Conservation (phyloP, 1,140 invertebrate species). For the Drosophila sucinea region DNA sequence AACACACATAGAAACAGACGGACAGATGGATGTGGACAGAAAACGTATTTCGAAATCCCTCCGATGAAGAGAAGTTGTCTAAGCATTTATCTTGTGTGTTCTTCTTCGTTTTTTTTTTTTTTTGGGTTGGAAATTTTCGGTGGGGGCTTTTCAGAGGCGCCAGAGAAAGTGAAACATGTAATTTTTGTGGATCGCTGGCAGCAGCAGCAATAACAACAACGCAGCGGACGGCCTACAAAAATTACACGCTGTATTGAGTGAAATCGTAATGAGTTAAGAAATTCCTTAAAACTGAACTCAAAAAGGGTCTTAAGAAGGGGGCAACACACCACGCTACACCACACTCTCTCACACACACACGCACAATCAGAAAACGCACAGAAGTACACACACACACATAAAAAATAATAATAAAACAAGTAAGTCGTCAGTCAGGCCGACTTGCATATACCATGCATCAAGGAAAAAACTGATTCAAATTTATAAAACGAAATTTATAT, state of each 20-base stretch:
- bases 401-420: conserved; percentile 18
- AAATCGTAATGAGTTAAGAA: conserved; percentile 78
- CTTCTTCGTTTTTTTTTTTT: conserved; percentile 9
- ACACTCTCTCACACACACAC: conserved; percentile 28
- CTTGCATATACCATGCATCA: no score
- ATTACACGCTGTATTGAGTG: conserved; percentile 73
- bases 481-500: no score
- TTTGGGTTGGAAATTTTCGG: conserved; percentile 2
- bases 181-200: conserved; percentile 45
- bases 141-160: conserved; percentile 50
- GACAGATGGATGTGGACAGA: conserved; percentile 16
- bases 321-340: neutral
- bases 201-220: conserved; percentile 9
- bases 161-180: conserved; percentile 81
- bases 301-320: conserved; percentile 22
- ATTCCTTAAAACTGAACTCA: conserved; percentile 59
- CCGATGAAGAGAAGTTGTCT: conserved; percentile 39
- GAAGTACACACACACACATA: conserved; percentile 31
- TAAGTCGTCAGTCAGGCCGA: no score
- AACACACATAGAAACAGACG: conserved; percentile 33
- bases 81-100: conserved; percentile 48
- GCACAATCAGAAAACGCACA: conserved; percentile 17
- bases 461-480: no score
- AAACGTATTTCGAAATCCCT: conserved; percentile 35
- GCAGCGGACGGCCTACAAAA: conserved; percentile 63